phyloP scores from a whole-genome alignment of 2,888 invertebrate species.

The Spilarctia lutea region DNA sequence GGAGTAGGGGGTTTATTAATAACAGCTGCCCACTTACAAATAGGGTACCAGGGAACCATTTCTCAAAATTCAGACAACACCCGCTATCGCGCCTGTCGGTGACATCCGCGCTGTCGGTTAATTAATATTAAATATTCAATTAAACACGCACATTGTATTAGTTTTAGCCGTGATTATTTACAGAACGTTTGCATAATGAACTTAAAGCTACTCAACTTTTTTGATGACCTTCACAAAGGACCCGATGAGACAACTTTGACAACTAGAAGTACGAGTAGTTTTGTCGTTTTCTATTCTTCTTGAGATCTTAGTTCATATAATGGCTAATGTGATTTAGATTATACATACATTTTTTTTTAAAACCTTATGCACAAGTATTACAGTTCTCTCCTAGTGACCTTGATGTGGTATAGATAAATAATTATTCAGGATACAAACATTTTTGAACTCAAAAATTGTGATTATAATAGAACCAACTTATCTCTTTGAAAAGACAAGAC shows the following conservation, averaged over 20 bases:
- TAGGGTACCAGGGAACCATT: constrained; percentile 42
- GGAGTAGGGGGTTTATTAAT: background rate
- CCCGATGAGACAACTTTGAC: background rate
- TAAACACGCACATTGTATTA: constrained; percentile 45
- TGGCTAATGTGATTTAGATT: no score
- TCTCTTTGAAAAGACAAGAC: no score
- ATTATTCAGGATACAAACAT: no score
- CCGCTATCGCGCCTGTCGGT: constrained; percentile 39
- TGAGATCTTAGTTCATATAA: no score
- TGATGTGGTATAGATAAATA: no score
- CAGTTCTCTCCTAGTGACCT: no score
- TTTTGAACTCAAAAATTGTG: no score
- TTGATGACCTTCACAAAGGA: background rate
- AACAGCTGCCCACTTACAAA: constrained; percentile 12
- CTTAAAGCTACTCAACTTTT: background rate
- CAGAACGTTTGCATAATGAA: background rate
- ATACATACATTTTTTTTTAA: no score
- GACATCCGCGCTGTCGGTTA: constrained; percentile 35
- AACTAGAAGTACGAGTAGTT: background rate
- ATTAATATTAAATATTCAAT: constrained; percentile 49
- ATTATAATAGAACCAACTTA: no score
- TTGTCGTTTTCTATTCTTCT: no score
- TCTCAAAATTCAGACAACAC: constrained; percentile 46
- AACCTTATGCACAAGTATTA: no score
- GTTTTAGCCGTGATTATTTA: constrained; percentile 20